A percentile compares a stretch with the other conserved stretches of the same genome.
These are phyloP conservation scores for Leuctra nigra DNA, from an alignment of 2,888 invertebrate genomes.

Conservation along the genomic window DNA sequence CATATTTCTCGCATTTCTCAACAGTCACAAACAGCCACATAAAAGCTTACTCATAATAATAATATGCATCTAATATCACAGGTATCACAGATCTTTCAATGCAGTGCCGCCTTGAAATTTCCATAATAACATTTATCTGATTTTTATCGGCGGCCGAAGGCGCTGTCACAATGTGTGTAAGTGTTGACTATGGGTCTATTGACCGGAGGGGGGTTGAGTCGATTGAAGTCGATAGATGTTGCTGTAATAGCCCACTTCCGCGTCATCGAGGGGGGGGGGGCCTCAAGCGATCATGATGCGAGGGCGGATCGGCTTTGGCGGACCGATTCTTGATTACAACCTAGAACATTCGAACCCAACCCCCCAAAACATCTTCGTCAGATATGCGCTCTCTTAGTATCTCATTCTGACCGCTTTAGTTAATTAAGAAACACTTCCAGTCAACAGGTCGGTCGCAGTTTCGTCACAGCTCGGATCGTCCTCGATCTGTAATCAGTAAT, in stretches of 20 bases:
- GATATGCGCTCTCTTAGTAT: not conserved
- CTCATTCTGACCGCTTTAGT: slow-evolving; percentile 7
- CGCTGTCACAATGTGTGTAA: slow-evolving; percentile 6
- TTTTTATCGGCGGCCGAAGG: not conserved
- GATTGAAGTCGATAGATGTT: not conserved
- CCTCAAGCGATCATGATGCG: slow-evolving; percentile 19
- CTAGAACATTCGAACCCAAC: not conserved
- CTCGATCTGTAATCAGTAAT: too few relatives aligned
- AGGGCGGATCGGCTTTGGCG: slow-evolving; percentile 18
- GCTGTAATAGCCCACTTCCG: slow-evolving; percentile 19
- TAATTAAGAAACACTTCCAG: slow-evolving; percentile 18
- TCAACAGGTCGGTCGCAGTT: not conserved
- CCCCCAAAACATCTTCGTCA: slow-evolving; percentile 11
- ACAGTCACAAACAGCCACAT: not conserved
- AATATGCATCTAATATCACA: not conserved
- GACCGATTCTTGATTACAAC: slow-evolving; percentile 19
- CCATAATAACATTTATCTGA: slow-evolving; percentile 13
- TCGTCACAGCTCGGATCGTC: not conserved
- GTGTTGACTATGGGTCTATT: slow-evolving; percentile 22
- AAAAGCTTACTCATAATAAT: not conserved
- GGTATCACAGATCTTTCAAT: slow-evolving; percentile 4
- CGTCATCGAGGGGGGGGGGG: slow-evolving; percentile 14
- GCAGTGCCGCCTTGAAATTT: not conserved
- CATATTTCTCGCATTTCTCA: not conserved
- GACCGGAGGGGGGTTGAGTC: slow-evolving; percentile 13